Evolutionary conservation across 2,113 vertebrate genomes (phyloP), one percentile per base, ranked within the genome.

Genomic region (Otis tarda): DNA sequence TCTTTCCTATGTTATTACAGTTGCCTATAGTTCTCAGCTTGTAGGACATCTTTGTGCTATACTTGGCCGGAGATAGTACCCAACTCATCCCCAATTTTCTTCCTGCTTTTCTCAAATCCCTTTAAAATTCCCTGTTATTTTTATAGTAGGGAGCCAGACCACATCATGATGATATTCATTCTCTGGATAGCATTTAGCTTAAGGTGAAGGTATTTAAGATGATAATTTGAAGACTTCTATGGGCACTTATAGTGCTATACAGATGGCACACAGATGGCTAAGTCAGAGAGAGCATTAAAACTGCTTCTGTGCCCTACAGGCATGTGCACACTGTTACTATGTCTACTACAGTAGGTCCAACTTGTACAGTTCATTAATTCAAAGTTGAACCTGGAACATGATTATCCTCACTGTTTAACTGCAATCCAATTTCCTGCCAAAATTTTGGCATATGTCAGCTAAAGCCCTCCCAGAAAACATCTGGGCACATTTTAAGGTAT

Each of bases 261-360:
- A 64, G 37, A 73, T 61, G 19, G 14, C 49, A n/a, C 2, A 12
- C 17, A 33, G 0, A 0, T 60, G 39, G 18, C 57, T 43, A 35
- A 93, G 49, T 79, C 39, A 79, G 33, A 83, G 69, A 75, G 17
- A 52, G 17, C 14, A 8, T 22, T 88, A 60, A 88, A 88, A 76
- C 12, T 65, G 14, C 33, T 73, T 15, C 53, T 57, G 27, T 68
- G 65, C 21, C 64, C 61, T 82, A 43, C 23, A 79, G 33, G 7
- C 8, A 39, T 52, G 49, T 43, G 24, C 33, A 61, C 14, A n/a
- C 17, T 65, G 19, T 67, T 74, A 19, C 33, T 49, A 6, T 39
- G 23, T 49, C 30, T 85, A 23, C 61, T 83, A 20, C 12, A 91
- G 45, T 17, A 78, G 8, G 23, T 55, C 20, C 12, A 56, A 0